Evolutionary conservation across 2,888 invertebrate genomes (phyloP), one percentile per base, ranked within the genome.

Genomic region (Malacosoma neustria): DNA sequence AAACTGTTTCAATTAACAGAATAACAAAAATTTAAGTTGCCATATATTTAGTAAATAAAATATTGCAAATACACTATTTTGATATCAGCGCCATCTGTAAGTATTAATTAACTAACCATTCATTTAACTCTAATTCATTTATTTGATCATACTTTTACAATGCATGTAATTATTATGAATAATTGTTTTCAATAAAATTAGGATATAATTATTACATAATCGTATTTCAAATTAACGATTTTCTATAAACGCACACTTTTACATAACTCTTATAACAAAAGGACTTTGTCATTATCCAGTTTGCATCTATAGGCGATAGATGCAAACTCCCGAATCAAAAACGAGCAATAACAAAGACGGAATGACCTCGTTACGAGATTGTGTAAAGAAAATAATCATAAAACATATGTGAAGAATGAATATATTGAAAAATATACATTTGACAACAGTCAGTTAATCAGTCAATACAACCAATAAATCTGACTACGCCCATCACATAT

Each of bases 51-150:
- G 9, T 9, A 5, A 22, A 4, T 5, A 22, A 22, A 22, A 22
- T 22, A 2, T 2, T 9, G 9, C 22, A 22, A 39, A 43, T 30
- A 42, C 35, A 42, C 38, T 42, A 31, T 42, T 46, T 57, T 45
- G 46, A 45, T 51, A 61, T 58, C 67, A 66, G 47, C 61, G 54
- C 47, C 56, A 41, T 42, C 57, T 61, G 61, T 54, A 57, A 56
- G 48, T 39, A 45, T 54, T 56, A 41, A 51, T 51, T 48, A 50
- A 48, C 57, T 58, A 54, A 46, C 47, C 35, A 47, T 47, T 32
- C 43, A 41, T 39, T 34, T 33, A 37, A 43, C 37, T 15, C 32
- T 43, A 33, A 30, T 41, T 33, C 34, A 43, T 36, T 41, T 34
- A 34, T 36, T 40, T 38, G 41, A 47, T 38, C 36, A 39, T 39